Percentiles rank a stretch among this genome's conserved stretches.
Evolutionary conservation across 2,797 vertebrate species (phyloP).

Genomic region (Eulemur mongoz): DNA sequence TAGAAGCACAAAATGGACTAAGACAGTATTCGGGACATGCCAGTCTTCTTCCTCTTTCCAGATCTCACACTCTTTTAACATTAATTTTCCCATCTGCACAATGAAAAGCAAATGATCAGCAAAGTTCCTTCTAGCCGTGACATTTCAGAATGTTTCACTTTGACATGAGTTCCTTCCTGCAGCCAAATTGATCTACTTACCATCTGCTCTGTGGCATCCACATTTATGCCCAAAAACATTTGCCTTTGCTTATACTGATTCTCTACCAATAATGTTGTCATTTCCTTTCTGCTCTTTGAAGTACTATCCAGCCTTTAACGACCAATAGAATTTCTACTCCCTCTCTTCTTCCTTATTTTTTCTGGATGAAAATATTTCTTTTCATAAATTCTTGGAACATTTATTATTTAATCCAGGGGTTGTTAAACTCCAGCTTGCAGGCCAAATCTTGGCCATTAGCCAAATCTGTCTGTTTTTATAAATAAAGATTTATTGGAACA

Average conservation of each 20-base stretch:
- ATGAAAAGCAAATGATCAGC: not conserved
- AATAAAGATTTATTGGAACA: conserved; percentile 44
- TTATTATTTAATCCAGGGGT: not conserved
- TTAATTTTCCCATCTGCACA: not conserved
- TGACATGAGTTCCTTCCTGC: not conserved
- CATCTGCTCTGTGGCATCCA: not conserved
- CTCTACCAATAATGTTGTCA: not conserved
- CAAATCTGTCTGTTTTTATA: conserved; percentile 10
- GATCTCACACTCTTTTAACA: not conserved
- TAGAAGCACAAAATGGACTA: not conserved
- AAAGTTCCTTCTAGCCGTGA: not conserved
- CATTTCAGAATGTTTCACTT: conserved; percentile 5
- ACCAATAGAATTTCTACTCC: not conserved
- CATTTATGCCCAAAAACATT: not conserved
- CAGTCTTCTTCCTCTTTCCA: not conserved
- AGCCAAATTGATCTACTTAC: not conserved
- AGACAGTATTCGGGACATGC: not conserved
- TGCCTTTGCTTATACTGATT: not conserved
- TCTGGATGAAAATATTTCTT: not conserved
- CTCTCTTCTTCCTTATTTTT: not conserved
- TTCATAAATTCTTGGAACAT: conserved; percentile 29
- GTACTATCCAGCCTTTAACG: not conserved
- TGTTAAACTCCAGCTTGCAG: not conserved
- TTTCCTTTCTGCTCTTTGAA: conserved; percentile 45
- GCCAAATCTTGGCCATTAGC: not conserved